A percentile compares a stretch with the other conserved stretches of the same genome.
These are phyloP conservation scores for Mandrillus leucophaeus DNA, from an alignment of 2,113 vertebrate species.

Conservation along the genomic window DNA sequence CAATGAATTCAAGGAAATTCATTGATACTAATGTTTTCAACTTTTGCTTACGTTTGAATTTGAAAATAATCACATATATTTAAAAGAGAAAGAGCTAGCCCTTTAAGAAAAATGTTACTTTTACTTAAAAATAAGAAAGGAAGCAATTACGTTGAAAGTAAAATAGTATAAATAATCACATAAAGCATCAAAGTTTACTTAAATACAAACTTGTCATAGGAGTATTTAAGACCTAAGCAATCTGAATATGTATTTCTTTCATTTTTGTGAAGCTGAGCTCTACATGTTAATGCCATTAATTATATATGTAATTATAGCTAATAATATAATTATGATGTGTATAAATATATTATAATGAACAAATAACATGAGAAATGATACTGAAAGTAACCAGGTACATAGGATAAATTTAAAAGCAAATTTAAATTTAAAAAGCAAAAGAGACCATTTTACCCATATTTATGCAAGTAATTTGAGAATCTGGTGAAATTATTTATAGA, in stretches of 20 bases:
- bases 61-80: not conserved
- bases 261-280: not conserved
- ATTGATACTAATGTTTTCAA: not conserved
- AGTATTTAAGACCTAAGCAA: not conserved
- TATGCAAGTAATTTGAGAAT: not conserved
- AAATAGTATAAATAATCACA: not conserved
- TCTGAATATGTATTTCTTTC: not conserved
- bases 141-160: not conserved
- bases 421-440: not conserved
- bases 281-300: not conserved
- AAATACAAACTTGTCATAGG: not conserved
- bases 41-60: not conserved
- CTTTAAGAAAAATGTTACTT: not conserved
- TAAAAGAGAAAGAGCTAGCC: not conserved
- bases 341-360: not conserved
- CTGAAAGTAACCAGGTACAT: not conserved
- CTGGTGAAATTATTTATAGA: not conserved
- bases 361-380: not conserved
- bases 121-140: not conserved
- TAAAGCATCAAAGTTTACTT: not conserved
- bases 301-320: not conserved
- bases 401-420: not conserved
- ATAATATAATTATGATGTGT: not conserved
- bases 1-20: not conserved
- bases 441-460: not conserved